Conservation (phyloP, 2,888 invertebrate genomes). For the Lissonota sp. region DNA sequence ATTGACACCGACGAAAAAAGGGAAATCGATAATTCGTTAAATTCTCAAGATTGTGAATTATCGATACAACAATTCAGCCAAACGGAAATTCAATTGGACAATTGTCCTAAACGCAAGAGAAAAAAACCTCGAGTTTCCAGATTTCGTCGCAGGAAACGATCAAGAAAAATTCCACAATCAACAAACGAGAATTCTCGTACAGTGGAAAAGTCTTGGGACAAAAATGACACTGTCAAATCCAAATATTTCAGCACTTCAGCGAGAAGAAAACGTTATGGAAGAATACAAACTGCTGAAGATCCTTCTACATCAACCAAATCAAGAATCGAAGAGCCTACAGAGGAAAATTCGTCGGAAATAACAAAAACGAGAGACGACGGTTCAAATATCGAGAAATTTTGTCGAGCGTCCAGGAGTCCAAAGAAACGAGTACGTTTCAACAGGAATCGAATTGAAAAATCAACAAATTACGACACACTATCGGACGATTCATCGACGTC, state of each 20-base stretch:
- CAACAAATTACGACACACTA: neutral
- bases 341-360: neutral
- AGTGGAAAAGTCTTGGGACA: no score
- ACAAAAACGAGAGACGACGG: neutral
- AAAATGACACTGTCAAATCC: neutral
- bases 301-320: neutral
- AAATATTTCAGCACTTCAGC: neutral
- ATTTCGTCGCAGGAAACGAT: no score
- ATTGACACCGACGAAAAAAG: neutral
- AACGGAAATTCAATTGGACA: no score
- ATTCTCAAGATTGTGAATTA: neutral
- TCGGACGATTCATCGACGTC: neutral
- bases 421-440: no score
- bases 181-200: no score
- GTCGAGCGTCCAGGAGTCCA: no score
- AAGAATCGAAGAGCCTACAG: neutral
- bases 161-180: no score
- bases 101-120: no score
- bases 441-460: neutral
- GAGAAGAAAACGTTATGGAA: constrained; percentile 5
- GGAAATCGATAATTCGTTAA: neutral
- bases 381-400: neutral
- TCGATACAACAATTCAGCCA: neutral
- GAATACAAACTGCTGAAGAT: neutral
- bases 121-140: no score